A percentile compares a stretch with the other conserved stretches of the same genome.
Evolutionary conservation across 2,113 vertebrate genomes (phyloP).

Genomic region (Actenoides hombroni): DNA sequence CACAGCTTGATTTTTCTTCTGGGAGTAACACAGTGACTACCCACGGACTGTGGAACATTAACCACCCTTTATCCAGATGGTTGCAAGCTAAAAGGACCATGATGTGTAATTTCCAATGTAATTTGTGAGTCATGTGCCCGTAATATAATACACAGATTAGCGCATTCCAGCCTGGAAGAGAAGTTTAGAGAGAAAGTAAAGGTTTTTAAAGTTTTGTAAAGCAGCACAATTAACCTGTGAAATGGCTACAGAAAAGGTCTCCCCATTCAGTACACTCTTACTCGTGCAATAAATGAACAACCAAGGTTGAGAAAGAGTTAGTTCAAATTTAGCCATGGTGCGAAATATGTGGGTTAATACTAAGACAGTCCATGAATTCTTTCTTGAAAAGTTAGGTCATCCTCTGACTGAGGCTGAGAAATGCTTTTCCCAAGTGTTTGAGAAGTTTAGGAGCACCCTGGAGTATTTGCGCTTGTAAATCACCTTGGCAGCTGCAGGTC

Average conservation of each 20-base stretch:
- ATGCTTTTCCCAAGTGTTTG: fast-evolving
- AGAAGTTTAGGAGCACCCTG: neutral
- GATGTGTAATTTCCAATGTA: neutral
- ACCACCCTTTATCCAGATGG: neutral
- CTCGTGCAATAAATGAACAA: neutral
- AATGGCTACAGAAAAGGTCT: neutral
- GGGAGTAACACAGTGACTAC: neutral
- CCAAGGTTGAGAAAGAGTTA: neutral
- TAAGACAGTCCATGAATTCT: neutral
- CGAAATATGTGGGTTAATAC: neutral
- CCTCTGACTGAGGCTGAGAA: neutral
- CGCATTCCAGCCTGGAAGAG: neutral
- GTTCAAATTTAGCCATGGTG: neutral
- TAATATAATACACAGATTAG: neutral
- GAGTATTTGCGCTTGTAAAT: neutral
- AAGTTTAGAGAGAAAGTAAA: neutral
- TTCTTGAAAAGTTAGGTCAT: neutral
- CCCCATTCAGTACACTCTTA: fast-evolving
- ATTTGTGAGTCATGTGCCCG: neutral
- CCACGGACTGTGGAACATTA: neutral
- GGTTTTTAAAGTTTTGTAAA: neutral
- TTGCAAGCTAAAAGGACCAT: neutral
- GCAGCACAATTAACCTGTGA: neutral
- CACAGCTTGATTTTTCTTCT: neutral
- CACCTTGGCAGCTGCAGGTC: neutral